These are phyloP conservation scores for Hydrotaea cyrtoneurina DNA, from an alignment of 2,888 invertebrate genomes.

Conservation along the genomic window DNA sequence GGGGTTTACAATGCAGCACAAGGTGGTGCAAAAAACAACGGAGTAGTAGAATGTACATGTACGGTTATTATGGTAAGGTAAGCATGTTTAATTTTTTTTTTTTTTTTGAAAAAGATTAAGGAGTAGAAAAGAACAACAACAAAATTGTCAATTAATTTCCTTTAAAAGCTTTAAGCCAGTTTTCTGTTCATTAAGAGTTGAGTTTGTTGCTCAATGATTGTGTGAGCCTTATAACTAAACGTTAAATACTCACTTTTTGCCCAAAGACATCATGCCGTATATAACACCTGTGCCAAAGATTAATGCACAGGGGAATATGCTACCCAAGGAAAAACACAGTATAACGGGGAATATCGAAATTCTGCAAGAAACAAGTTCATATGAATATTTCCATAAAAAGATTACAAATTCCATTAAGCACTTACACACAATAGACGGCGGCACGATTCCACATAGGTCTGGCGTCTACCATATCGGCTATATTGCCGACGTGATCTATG, in stretches of 20 bases:
- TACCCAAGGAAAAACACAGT: conserved; percentile 87
- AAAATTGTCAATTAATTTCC: conserved; percentile 64
- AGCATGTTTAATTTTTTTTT: conserved; percentile 66
- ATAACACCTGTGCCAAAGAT: conserved; percentile 94
- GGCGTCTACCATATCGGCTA: conserved; percentile 91
- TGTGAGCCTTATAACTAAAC: background rate
- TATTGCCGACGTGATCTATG: conserved; percentile 94
- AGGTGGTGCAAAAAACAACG: conserved; percentile 27
- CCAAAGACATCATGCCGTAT: conserved; percentile 97
- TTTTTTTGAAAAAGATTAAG: conserved; percentile 60
- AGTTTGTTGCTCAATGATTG: conserved; percentile 34
- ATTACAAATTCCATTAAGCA: conserved; percentile 74
- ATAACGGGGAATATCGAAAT: conserved; percentile 90
- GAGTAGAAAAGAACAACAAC: conserved; percentile 71
- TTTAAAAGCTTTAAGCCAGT: conserved; percentile 59
- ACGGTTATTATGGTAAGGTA: conserved; percentile 55
- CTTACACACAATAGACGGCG: conserved; percentile 91
- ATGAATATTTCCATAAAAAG: no score
- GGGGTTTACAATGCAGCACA: conserved; percentile 57
- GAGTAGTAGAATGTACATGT: conserved; percentile 8
- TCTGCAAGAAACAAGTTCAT: conserved; percentile 84
- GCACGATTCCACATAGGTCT: conserved; percentile 96
- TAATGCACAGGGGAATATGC: conserved; percentile 92
- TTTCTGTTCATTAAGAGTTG: background rate
- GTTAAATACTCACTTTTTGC: conserved; percentile 91